Evolutionary conservation across 2,888 invertebrate species (phyloP), one percentile per base, ranked within the genome.

Genomic region (Nomada ruficornis): DNA sequence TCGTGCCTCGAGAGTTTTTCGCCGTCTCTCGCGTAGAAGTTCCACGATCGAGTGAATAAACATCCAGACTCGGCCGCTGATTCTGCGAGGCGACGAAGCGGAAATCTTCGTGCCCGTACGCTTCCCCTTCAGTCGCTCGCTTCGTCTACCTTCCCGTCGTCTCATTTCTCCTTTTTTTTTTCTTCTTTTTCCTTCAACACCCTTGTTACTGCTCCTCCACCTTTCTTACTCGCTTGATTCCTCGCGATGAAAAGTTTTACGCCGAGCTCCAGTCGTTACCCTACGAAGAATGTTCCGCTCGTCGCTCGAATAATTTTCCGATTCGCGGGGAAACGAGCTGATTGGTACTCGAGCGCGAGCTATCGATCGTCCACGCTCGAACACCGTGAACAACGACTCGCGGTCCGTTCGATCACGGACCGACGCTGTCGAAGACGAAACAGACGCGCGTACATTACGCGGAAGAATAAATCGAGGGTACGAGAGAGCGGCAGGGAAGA

Each of bases 11-110:
- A 70, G 77, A 82, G 77, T 85, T 83, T 84, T 85, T 85, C 78
- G 20, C 52, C 82, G 78, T 77, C 77, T 80, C 64, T 77, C 69
- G 18, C 74, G 62, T 86, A 67, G 75, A 82, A 83, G 84, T 88
- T 87, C 80, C 75, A 79, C 80, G 82, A 88, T 85, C 85, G 80
- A 74, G 71, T 75, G 88, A 88, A 88, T 88, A 88, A 88, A 88
- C 84, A 86, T 86, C 79, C 78, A 74, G 62, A n/a, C 77, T 79
- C 74, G 80, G 80, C 76, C 79, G 78, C 83, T 86, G 88, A 88
- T 86, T 86, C 77, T 36, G 57, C 72, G 80, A 77, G 80, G 86
- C 88, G 88, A 83, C 88, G 88, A 85, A 86, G 81, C 88, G 83
- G 75, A 87, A 88, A 86, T 77, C 80, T 82, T 77, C 80, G 68